A percentile compares a stretch with the other conserved stretches of the same genome.
Evolutionary conservation across 2,113 vertebrate genomes (phyloP).

Genomic region (Sebastes fasciatus): DNA sequence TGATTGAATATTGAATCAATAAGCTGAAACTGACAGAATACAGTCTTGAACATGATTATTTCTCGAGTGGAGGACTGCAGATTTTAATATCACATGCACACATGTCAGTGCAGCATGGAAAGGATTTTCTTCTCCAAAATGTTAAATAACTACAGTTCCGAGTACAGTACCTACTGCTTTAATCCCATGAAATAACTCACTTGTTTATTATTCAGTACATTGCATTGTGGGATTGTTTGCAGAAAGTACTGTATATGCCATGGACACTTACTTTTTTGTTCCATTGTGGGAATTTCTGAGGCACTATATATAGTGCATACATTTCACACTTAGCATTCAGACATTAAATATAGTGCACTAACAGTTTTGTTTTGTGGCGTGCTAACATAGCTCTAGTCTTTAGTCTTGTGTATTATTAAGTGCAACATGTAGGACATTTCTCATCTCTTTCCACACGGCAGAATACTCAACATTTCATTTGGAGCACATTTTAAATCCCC

Average conservation of each 20-base stretch:
- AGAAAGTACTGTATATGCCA: not conserved
- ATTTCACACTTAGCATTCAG: not conserved
- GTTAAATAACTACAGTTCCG: not conserved
- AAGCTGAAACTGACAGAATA: no score
- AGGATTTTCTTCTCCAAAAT: no score
- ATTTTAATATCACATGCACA: not conserved
- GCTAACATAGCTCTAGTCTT: no score
- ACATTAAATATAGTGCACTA: not conserved
- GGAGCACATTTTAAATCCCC: not conserved
- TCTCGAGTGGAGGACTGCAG: not conserved
- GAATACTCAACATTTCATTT: not conserved
- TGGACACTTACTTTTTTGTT: not conserved
- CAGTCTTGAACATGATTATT: not conserved
- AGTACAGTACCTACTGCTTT: not conserved
- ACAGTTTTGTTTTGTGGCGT: not conserved
- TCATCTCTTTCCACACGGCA: not conserved
- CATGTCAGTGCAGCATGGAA: no score
- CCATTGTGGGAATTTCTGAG: not conserved
- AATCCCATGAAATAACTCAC: not conserved
- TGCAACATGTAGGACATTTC: not conserved
- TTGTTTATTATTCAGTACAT: no score
- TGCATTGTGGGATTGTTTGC: not conserved
- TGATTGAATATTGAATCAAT: no score
- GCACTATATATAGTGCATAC: not conserved
- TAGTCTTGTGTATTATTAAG: not conserved